These are phyloP conservation scores for Aphis gossypii DNA, from an alignment of 1,140 invertebrate species.

Conservation along the genomic window DNA sequence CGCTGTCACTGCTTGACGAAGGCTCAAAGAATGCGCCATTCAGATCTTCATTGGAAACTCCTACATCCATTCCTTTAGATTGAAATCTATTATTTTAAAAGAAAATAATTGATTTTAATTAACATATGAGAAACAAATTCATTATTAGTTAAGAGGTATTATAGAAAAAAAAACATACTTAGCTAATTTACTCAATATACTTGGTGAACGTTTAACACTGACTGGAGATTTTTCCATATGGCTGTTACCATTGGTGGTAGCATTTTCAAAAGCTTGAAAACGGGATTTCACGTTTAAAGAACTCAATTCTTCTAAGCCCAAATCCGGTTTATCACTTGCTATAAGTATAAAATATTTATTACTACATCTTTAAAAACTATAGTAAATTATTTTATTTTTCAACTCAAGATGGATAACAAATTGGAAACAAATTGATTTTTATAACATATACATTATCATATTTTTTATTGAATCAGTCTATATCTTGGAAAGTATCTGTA, in stretches of 20 bases:
- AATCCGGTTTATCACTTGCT: constrained; percentile 89
- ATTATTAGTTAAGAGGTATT: neutral
- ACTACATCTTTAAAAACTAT: neutral
- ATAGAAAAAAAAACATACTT: constrained; percentile 69
- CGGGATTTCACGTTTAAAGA: constrained; percentile 84
- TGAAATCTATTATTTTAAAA: constrained; percentile 72
- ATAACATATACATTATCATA: neutral
- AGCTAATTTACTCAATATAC: constrained; percentile 80
- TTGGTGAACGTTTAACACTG: constrained; percentile 76
- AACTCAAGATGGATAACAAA: neutral
- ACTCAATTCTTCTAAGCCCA: constrained; percentile 83
- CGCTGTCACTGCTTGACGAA: constrained; percentile 69
- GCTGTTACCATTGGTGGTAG: constrained; percentile 65
- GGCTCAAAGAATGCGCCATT: constrained; percentile 73
- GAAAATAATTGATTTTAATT: constrained; percentile 35
- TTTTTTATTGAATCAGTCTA: neutral
- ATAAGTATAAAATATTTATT: constrained; percentile 61
- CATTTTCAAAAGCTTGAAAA: constrained; percentile 84
- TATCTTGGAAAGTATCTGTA: neutral
- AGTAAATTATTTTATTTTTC: neutral
- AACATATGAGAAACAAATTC: neutral
- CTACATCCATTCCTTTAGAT: constrained; percentile 81
- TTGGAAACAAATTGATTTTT: constrained; percentile 3
- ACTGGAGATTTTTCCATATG: constrained; percentile 70
- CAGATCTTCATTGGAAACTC: constrained; percentile 76